These are phyloP conservation scores for Siniperca chuatsi DNA, from an alignment of 2,113 vertebrate species.

Conservation along the genomic window DNA sequence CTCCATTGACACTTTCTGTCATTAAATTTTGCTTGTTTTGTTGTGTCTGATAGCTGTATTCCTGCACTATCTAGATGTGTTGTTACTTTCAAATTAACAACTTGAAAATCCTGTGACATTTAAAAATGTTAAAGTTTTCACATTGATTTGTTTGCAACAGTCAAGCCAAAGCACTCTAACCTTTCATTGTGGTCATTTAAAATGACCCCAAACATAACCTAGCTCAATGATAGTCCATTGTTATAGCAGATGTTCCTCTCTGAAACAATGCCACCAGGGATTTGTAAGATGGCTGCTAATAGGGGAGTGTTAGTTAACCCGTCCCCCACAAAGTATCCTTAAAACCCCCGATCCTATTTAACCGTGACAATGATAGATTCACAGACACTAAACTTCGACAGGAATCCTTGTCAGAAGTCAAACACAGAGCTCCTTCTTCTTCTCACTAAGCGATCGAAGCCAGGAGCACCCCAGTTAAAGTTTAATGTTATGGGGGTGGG, in stretches of 20 bases:
- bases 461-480: slow-evolving; percentile 32
- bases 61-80: not conserved
- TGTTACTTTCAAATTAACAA: slow-evolving; percentile 3
- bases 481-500: slow-evolving; percentile 44
- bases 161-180: slow-evolving; percentile 1
- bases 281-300: slow-evolving; percentile 50
- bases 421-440: slow-evolving; percentile 67
- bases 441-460: slow-evolving; percentile 23
- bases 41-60: not conserved
- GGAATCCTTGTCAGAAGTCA: slow-evolving; percentile 63
- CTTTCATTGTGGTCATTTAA: not conserved
- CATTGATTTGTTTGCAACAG: slow-evolving; percentile 10
- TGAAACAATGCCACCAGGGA: slow-evolving; percentile 65
- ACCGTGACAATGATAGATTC: slow-evolving; percentile 86
- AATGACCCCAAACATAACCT: slow-evolving; percentile 27
- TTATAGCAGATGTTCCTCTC: slow-evolving; percentile 68
- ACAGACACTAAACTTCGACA: slow-evolving; percentile 72
- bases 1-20: slow-evolving; percentile 51
- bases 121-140: not conserved
- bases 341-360: slow-evolving; percentile 60
- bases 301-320: slow-evolving; percentile 63
- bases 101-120: not conserved
- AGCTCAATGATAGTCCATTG: slow-evolving; percentile 44
- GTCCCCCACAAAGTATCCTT: slow-evolving; percentile 53
- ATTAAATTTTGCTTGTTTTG: not conserved